Evolutionary conservation across 2,113 vertebrate genomes (phyloP).

Genomic region (Edolisoma coerulescens): DNA sequence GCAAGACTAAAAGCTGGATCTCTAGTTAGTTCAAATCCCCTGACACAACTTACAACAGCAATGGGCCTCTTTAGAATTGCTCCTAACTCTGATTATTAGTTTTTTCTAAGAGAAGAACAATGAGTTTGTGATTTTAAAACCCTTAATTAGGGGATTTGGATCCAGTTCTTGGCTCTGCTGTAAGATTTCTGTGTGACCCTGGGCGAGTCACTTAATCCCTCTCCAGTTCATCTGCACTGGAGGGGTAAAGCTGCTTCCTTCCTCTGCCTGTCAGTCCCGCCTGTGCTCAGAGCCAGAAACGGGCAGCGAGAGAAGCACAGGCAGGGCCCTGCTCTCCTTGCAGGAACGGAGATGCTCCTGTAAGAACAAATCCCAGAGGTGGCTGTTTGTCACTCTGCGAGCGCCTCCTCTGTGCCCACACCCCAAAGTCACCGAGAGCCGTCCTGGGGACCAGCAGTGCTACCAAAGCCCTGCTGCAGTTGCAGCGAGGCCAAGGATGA

Average conservation of each 20-base stretch:
- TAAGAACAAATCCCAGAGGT: neutral
- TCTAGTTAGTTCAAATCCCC: neutral
- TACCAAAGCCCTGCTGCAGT: neutral
- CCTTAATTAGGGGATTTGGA: neutral
- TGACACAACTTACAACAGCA: neutral
- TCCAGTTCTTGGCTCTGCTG: neutral
- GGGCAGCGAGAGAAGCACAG: neutral
- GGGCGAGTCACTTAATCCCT: neutral
- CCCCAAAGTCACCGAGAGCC: neutral
- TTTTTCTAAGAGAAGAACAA: neutral
- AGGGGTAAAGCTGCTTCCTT: neutral
- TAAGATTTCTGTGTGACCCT: neutral
- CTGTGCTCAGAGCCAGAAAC: neutral
- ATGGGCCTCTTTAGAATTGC: neutral
- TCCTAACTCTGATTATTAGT: neutral
- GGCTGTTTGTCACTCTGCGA: fast-evolving
- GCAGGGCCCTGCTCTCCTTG: neutral
- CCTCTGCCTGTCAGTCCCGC: neutral
- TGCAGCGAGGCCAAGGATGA: neutral
- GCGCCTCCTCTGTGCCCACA: neutral
- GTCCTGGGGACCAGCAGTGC: fast-evolving
- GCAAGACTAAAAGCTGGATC: neutral
- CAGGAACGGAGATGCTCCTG: neutral
- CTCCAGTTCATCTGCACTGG: neutral
- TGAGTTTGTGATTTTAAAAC: neutral